phyloP scores from a whole-genome alignment of 2,113 vertebrate genomes.

The Phylloscopus trochilus region DNA sequence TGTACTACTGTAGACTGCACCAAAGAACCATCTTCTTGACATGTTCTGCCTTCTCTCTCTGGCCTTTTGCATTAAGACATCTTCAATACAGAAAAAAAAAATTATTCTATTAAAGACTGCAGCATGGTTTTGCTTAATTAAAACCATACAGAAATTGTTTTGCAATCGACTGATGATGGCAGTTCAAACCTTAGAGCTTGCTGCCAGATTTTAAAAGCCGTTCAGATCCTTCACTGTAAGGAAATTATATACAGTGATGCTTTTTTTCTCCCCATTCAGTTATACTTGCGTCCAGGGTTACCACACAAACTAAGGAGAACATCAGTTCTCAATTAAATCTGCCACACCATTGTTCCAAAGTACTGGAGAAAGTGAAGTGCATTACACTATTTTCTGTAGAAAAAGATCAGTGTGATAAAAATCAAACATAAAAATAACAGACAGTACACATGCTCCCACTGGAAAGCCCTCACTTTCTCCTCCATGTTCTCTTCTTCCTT shows the following conservation, averaged over 20 bases:
- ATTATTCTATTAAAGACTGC: background rate
- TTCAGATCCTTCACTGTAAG: background rate
- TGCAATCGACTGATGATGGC: background rate
- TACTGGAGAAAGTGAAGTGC: background rate
- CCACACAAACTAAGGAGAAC: background rate
- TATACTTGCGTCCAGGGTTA: background rate
- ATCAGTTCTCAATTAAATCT: background rate
- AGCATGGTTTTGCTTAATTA: background rate
- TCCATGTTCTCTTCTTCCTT: background rate
- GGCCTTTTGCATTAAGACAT: background rate
- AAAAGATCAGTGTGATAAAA: background rate
- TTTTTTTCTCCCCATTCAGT: accelerated
- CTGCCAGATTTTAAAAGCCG: background rate
- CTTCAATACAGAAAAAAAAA: background rate
- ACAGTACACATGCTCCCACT: background rate
- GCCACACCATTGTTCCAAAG: background rate
- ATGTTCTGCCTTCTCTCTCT: background rate
- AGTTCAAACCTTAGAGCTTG: background rate
- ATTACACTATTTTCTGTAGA: background rate
- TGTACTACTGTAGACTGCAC: background rate
- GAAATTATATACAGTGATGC: background rate
- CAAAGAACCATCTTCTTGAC: background rate
- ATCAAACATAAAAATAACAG: background rate
- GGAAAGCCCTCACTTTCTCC: background rate
- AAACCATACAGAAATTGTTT: background rate